A percentile compares a stretch with the other conserved stretches of the same genome.
Evolutionary conservation across 2,888 invertebrate species (phyloP).

Genomic region (Aphelenchoides bicaudatus): DNA sequence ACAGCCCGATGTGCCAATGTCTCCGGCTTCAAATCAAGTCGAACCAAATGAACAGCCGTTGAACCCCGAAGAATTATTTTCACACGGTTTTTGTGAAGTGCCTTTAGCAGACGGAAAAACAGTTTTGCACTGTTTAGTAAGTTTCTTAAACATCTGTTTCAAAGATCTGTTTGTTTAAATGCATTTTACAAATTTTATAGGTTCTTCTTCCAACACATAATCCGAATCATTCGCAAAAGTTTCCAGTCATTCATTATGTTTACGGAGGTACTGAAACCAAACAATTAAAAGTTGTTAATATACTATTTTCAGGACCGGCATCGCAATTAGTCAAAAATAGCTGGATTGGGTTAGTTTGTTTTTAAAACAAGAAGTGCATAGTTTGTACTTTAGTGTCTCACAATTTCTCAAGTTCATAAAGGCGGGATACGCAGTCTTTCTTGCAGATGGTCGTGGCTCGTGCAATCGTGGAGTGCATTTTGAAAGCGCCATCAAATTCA

Average conservation of each 20-base stretch:
- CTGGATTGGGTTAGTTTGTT: constrained; percentile 41
- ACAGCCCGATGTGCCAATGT: background rate
- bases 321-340: constrained; percentile 89
- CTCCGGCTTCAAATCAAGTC: background rate
- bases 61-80: constrained; percentile 13
- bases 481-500: constrained; percentile 81
- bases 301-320: constrained; percentile 92
- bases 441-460: constrained; percentile 91
- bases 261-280: no score
- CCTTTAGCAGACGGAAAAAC: constrained; percentile 16
- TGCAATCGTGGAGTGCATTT: constrained; percentile 85
- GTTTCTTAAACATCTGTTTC: no score
- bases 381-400: constrained; percentile 26
- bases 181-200: no score
- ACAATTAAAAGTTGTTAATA: no score
- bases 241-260: constrained; percentile 90
- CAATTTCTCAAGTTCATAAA: constrained; percentile 74
- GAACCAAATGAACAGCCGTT: background rate
- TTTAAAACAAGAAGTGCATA: background rate
- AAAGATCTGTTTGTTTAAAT: no score
- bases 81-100: constrained; percentile 24
- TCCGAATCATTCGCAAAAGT: constrained; percentile 59
- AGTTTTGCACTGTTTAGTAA: constrained; percentile 6
- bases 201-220: constrained; percentile 1
- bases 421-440: constrained; percentile 89